Evolutionary conservation across 2,888 invertebrate genomes (phyloP).

Genomic region (Nemotelus pantherinus): DNA sequence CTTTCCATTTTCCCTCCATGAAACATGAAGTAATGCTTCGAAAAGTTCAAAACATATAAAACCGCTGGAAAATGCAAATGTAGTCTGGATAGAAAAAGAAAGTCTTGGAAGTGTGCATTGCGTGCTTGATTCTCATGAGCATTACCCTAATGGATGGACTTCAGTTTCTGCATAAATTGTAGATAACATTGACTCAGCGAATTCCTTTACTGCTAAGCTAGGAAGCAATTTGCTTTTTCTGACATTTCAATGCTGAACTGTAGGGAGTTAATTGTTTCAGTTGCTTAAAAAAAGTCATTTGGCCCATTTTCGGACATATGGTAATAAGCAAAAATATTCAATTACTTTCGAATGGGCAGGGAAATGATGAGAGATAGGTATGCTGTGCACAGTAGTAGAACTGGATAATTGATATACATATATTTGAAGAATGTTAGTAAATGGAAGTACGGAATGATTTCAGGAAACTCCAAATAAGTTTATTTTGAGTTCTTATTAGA

Average conservation of each 20-base stretch:
- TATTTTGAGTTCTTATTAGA: slow-evolving; percentile 33
- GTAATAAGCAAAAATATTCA: slow-evolving; percentile 36
- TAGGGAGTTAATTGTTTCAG: slow-evolving; percentile 36
- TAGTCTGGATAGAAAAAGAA: background rate
- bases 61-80: slow-evolving; percentile 9
- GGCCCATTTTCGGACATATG: slow-evolving; percentile 34
- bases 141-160: slow-evolving; percentile 43
- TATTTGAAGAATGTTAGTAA: slow-evolving; percentile 13
- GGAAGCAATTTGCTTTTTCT: background rate
- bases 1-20: too few species aligned
- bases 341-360: slow-evolving; percentile 38
- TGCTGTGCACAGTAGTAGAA: background rate
- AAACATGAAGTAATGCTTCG: too few species aligned
- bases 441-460: slow-evolving; percentile 12
- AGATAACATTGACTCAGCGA: slow-evolving; percentile 27
- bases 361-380: slow-evolving; percentile 28
- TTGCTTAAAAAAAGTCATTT: slow-evolving; percentile 34
- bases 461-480: slow-evolving; percentile 30
- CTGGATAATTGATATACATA: too few species aligned
- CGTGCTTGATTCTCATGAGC: slow-evolving; percentile 45
- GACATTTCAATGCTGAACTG: background rate
- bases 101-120: slow-evolving; percentile 10
- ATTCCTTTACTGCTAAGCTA: slow-evolving; percentile 3
- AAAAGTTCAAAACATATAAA: background rate
- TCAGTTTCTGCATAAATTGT: slow-evolving; percentile 45